Evolutionary conservation across 1,140 invertebrate genomes (phyloP).

Genomic region (Bombyx mori): ASM3026992v2 NC_085132.1:4613501-4614000

Average conservation of each 20-base stretch:
- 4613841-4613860: slow-evolving; percentile 30
- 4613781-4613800: slow-evolving; percentile 25
- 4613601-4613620: slow-evolving; percentile 22
- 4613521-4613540: slow-evolving; percentile 34
- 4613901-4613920: too few species aligned
- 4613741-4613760: slow-evolving; percentile 10
- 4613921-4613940: too few species aligned
- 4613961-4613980: too few species aligned
- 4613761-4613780: slow-evolving; percentile 16
- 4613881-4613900: too few species aligned
- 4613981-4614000: too few species aligned
- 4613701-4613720: slow-evolving; percentile 32
- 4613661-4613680: slow-evolving; percentile 18
- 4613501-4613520: slow-evolving; percentile 20
- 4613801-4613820: slow-evolving; percentile 23
- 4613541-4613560: slow-evolving; percentile 25
- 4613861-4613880: too few species aligned
- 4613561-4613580: slow-evolving; percentile 4
- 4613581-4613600: slow-evolving; percentile 20
- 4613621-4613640: slow-evolving; percentile 10
- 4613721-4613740: slow-evolving; percentile 29
- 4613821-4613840: slow-evolving; percentile 11
- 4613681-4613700: slow-evolving; percentile 16
- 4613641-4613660: slow-evolving; percentile 10
- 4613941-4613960: too few species aligned